These are phyloP conservation scores for Cyprinodon tularosa DNA, from an alignment of 2,113 vertebrate genomes.

Conservation along the genomic window DNA sequence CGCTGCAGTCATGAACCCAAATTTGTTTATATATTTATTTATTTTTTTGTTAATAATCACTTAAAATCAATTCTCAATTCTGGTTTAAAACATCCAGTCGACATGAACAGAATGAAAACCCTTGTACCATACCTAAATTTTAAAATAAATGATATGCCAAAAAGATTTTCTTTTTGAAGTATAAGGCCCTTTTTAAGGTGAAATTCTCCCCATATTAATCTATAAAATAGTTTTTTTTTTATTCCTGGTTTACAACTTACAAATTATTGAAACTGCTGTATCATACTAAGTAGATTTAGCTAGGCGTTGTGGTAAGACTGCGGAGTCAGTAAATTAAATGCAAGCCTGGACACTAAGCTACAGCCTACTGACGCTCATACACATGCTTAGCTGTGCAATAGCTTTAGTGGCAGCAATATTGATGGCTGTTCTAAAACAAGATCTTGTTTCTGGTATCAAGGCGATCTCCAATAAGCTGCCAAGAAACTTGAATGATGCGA, in stretches of 20 bases:
- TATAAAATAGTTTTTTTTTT: background rate
- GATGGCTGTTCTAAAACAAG: slow-evolving; percentile 41
- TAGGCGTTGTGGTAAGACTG: slow-evolving; percentile 18
- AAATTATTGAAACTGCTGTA: slow-evolving; percentile 26
- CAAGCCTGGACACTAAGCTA: slow-evolving; percentile 31
- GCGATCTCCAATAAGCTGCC: slow-evolving; percentile 13
- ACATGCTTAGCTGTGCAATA: slow-evolving; percentile 24
- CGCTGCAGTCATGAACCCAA: no score
- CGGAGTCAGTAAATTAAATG: slow-evolving; percentile 23
- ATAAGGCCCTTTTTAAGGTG: background rate
- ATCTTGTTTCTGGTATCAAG: slow-evolving; percentile 21
- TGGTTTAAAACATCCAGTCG: background rate
- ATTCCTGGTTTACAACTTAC: slow-evolving; percentile 32
- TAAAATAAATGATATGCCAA: background rate
- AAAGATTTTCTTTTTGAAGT: background rate
- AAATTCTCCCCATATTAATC: background rate
- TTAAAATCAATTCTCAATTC: no score
- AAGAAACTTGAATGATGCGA: background rate
- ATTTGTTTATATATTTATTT: no score
- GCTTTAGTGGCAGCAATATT: slow-evolving; percentile 60
- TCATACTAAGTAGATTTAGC: slow-evolving; percentile 20
- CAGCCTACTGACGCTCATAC: slow-evolving; percentile 25
- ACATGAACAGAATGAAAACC: no score
- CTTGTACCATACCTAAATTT: no score
- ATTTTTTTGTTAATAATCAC: no score